phyloP scores from a whole-genome alignment of 2,113 vertebrate species.

The Ciconia boyciana region DNA sequence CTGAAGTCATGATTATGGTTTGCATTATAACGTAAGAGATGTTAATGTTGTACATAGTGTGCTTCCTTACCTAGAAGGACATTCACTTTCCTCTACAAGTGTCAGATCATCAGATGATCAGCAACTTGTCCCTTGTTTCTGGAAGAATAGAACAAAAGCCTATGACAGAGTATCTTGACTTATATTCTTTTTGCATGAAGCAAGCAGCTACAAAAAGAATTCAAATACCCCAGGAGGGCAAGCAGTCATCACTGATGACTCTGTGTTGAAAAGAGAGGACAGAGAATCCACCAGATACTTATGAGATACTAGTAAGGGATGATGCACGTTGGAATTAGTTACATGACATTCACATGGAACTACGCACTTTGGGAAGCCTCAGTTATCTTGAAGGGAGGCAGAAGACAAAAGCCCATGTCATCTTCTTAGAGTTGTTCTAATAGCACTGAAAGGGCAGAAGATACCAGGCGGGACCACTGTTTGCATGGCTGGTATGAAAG shows the following conservation, averaged over 20 bases:
- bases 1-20: neutral
- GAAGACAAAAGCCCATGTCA: neutral
- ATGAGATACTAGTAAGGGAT: neutral
- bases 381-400: neutral
- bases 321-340: neutral
- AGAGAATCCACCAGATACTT: neutral
- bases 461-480: neutral
- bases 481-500: neutral
- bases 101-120: neutral
- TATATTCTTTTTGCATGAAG: neutral
- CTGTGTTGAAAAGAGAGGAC: neutral
- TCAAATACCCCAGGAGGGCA: neutral
- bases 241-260: neutral
- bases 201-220: neutral
- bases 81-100: neutral
- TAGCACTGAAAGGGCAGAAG: neutral
- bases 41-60: neutral
- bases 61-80: neutral
- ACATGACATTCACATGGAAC: neutral
- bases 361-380: neutral
- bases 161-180: neutral
- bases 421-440: constrained; percentile 15
- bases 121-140: neutral
- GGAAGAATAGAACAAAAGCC: neutral
- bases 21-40: neutral